Conservation (phyloP, 1,140 invertebrate genomes). For the Drosophila simulans region DNA sequence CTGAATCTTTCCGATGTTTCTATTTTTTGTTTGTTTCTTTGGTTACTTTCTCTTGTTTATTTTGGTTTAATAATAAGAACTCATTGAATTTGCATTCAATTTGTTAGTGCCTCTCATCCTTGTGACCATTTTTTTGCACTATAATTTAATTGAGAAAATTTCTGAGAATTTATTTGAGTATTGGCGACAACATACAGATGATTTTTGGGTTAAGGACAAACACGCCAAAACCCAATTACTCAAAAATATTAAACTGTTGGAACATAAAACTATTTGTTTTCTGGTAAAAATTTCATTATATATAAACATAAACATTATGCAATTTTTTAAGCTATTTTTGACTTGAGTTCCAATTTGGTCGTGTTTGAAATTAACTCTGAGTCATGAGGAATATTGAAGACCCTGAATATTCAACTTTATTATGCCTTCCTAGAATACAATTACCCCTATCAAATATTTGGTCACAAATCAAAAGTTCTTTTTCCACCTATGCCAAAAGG, state of each 20-base stretch:
- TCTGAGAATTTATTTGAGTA: slow-evolving; percentile 11
- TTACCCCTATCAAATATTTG: slow-evolving; percentile 21
- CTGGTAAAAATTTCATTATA: not conserved
- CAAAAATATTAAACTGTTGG: not conserved
- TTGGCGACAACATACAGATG: not conserved
- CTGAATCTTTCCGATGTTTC: slow-evolving; percentile 43
- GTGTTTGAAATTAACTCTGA: too few relatives aligned
- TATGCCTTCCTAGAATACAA: slow-evolving; percentile 5
- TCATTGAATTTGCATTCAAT: slow-evolving; percentile 25
- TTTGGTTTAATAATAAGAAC: slow-evolving; percentile 35
- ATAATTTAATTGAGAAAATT: slow-evolving; percentile 46
- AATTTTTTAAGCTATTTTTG: not conserved
- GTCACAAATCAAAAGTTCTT: slow-evolving; percentile 32
- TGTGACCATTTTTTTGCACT: slow-evolving; percentile 37
- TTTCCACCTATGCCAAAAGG: slow-evolving; percentile 41
- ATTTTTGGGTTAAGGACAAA: slow-evolving; percentile 38
- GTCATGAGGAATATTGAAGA: not conserved
- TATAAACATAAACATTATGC: not conserved
- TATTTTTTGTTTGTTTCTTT: slow-evolving; percentile 13
- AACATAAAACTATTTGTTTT: not conserved
- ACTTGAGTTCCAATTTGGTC: too few relatives aligned
- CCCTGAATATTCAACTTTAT: not conserved
- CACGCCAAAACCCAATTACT: slow-evolving; percentile 38
- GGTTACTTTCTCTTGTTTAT: slow-evolving; percentile 17
- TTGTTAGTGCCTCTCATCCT: slow-evolving; percentile 28